Evolutionary conservation across 2,888 invertebrate genomes (phyloP).

Genomic region (Tetranychus piercei): DNA sequence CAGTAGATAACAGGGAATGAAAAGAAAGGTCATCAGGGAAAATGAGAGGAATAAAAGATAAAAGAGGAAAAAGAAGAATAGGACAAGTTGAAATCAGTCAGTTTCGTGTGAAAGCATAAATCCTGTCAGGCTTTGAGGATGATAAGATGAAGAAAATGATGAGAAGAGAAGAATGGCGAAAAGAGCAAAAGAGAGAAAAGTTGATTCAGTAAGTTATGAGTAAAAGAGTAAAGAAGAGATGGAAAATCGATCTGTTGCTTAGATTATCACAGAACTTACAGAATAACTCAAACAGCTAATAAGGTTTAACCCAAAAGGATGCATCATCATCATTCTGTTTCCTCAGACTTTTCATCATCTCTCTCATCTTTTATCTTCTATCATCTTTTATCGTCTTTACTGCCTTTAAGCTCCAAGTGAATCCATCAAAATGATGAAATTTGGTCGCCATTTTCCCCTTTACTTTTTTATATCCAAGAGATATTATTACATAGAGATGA

Average conservation of each 20-base stretch:
- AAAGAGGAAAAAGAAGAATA: not conserved
- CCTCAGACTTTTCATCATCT: not conserved
- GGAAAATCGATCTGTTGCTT: not conserved
- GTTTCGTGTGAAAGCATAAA: conserved; percentile 2
- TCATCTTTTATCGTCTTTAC: not conserved
- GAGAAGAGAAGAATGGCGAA: not conserved
- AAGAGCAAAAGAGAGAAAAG: not conserved
- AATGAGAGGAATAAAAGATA: conserved; percentile 5
- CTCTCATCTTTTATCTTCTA: not conserved
- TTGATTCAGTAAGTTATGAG: not conserved
- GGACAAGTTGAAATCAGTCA: not conserved
- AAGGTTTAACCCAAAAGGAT: not conserved
- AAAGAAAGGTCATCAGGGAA: not conserved
- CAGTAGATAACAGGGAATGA: not conserved
- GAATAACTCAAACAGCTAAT: not conserved
- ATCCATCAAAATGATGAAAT: not conserved
- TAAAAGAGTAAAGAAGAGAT: not conserved
- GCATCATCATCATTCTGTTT: not conserved
- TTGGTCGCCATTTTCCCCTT: not conserved
- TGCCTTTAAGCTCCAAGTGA: not conserved
- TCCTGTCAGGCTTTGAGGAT: conserved; percentile 1
- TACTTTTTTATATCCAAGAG: not conserved
- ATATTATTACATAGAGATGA: too few species aligned
- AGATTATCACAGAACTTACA: not conserved
- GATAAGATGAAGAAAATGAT: not conserved